Conservation (phyloP, 23 tunicate species). For the Halocynthia aurantium region DNA sequence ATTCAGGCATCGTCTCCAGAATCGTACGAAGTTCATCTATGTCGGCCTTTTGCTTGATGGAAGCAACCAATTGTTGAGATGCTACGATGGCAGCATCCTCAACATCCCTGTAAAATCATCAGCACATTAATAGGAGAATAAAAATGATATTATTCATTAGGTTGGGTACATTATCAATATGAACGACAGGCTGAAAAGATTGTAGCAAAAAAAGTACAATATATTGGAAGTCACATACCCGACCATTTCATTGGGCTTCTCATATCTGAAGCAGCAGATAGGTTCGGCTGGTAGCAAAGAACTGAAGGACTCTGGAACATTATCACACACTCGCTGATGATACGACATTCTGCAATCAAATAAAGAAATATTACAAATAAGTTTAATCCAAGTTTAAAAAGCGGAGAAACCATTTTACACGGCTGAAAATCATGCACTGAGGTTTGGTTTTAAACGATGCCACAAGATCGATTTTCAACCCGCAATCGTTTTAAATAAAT, state of each 20-base stretch:
- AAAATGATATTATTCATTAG: no score
- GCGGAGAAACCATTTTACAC: no score
- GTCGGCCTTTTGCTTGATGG: constrained; percentile 58
- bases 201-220: no score
- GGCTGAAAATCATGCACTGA: no score
- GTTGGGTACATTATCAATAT: no score
- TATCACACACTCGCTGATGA: constrained; percentile 65
- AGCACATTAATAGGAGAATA: no score
- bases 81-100: constrained; percentile 35
- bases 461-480: no score
- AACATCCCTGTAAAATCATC: constrained; percentile 10
- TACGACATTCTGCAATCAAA: constrained; percentile 45
- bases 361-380: no score
- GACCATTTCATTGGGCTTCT: constrained; percentile 17
- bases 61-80: constrained; percentile 60
- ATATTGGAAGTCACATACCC: not conserved
- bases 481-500: no score
- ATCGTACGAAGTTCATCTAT: constrained; percentile 73
- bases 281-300: constrained; percentile 65
- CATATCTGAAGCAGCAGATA: constrained; percentile 60
- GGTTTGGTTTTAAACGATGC: no score
- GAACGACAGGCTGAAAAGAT: no score
- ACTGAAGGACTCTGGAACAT: constrained; percentile 72
- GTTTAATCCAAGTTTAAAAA: no score
- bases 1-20: constrained; percentile 52